Evolutionary conservation across 2,888 invertebrate species (phyloP).

Genomic region (Leucophenga maculata): DNA sequence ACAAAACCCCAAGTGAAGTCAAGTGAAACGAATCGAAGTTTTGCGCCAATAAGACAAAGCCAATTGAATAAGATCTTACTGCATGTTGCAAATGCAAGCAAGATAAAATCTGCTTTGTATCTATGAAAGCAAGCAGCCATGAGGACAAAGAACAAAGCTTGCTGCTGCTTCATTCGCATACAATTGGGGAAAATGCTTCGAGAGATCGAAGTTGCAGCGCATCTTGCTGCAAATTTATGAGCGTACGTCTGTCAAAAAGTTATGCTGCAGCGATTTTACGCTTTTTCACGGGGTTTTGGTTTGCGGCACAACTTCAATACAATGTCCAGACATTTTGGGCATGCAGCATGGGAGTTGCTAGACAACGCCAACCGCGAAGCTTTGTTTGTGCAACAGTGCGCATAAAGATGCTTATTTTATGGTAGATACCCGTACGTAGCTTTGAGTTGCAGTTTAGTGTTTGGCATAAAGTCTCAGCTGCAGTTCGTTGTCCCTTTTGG

Average conservation of each 20-base stretch:
- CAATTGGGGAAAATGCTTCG: too few relatives aligned
- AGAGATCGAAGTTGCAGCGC: not conserved
- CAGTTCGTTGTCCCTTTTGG: constrained; percentile 20
- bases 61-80: constrained; percentile 46
- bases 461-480: not conserved
- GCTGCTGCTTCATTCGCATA: too few relatives aligned
- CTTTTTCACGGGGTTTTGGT: too few relatives aligned
- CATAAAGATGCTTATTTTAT: too few relatives aligned
- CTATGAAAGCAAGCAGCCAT: not conserved
- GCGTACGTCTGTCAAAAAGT: constrained; percentile 51
- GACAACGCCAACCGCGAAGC: too few relatives aligned
- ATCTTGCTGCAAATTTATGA: constrained; percentile 53
- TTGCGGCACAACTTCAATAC: constrained; percentile 13
- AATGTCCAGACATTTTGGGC: constrained; percentile 35
- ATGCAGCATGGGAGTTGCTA: constrained; percentile 22
- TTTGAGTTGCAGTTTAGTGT: too few relatives aligned
- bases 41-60: constrained; percentile 46
- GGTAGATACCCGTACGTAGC: too few relatives aligned
- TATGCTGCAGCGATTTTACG: constrained; percentile 27
- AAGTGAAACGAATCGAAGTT: constrained; percentile 39
- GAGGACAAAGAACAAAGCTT: constrained; percentile 4
- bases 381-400: too few relatives aligned
- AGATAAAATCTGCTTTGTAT: too few relatives aligned
- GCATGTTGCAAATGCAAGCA: constrained; percentile 14
- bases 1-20: constrained; percentile 12